phyloP scores from a whole-genome alignment of 2,113 vertebrate genomes.

The Gadus macrocephalus region DNA sequence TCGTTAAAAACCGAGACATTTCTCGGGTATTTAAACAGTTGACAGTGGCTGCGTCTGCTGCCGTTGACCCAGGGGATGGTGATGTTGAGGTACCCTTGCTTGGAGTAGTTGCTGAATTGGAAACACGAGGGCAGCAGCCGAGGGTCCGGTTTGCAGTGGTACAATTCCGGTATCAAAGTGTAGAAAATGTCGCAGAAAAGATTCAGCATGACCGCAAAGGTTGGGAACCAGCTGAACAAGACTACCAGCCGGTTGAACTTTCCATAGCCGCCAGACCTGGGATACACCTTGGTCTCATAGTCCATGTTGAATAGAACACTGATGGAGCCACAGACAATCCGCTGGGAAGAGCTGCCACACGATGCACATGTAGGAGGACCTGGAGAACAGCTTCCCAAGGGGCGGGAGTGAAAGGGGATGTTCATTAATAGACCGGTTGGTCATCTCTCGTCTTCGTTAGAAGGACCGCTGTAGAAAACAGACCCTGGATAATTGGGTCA shows the following conservation, averaged over 20 bases:
- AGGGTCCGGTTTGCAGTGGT: slow-evolving; percentile 73
- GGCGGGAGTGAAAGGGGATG: no score
- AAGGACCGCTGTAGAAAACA: no score
- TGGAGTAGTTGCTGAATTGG: slow-evolving; percentile 61
- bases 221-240: slow-evolving; percentile 73
- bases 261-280: slow-evolving; percentile 70
- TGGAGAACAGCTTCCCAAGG: no score
- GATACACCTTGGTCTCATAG: slow-evolving; percentile 59
- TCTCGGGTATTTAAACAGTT: slow-evolving; percentile 63
- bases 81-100: slow-evolving; percentile 62
- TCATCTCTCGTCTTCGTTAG: no score
- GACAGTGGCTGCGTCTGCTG: slow-evolving; percentile 63
- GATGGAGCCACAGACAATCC: no score
- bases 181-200: slow-evolving; percentile 71
- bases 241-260: slow-evolving; percentile 68
- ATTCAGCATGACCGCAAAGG: slow-evolving; percentile 71
- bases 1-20: slow-evolving; percentile 52
- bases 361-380: no score
- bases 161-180: slow-evolving; percentile 63
- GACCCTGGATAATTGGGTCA: no score
- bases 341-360: no score
- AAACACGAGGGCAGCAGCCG: slow-evolving; percentile 68
- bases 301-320: slow-evolving; percentile 55
- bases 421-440: no score
- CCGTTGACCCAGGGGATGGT: slow-evolving; percentile 69